These are phyloP conservation scores for Melolontha melolontha DNA, from an alignment of 2,888 invertebrate species.

Conservation along the genomic window DNA sequence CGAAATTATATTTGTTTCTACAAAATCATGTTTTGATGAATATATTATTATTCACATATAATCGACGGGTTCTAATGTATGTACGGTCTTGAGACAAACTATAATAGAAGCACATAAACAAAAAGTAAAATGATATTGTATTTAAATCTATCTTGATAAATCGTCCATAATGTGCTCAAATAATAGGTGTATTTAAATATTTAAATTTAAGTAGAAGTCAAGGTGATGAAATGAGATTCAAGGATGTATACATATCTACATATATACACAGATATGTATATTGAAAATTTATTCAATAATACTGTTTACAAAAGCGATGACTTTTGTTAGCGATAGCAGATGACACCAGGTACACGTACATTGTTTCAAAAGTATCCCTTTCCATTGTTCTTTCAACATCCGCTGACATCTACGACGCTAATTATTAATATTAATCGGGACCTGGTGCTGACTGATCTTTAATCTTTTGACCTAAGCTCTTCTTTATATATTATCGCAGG, in stretches of 20 bases:
- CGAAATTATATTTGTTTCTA: too few species aligned
- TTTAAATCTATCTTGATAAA: conserved; percentile 25
- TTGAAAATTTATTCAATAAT: conserved; percentile 35
- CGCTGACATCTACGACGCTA: conserved; percentile 54
- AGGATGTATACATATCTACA: conserved; percentile 22
- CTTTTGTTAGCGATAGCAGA: conserved; percentile 26
- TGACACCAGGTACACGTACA: conserved; percentile 21
- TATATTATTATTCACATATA: too few species aligned
- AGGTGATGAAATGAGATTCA: conserved; percentile 35
- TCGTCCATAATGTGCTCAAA: conserved; percentile 8
- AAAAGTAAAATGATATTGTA: conserved; percentile 18
- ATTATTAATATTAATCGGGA: conserved; percentile 59
- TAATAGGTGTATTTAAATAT: conserved; percentile 20
- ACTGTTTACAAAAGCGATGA: conserved; percentile 32
- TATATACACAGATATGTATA: background rate
- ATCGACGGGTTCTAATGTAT: too few species aligned
- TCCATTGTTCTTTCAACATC: conserved; percentile 48
- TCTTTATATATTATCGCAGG: conserved; percentile 46
- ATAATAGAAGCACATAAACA: conserved; percentile 9
- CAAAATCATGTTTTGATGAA: too few species aligned
- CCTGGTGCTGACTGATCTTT: conserved; percentile 58
- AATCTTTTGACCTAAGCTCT: conserved; percentile 60
- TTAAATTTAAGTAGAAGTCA: conserved; percentile 23
- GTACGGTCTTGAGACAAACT: background rate
- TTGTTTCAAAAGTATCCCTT: conserved; percentile 34